Conservation (phyloP, 2,113 vertebrate genomes). For the Dissostichus mawsoni region DNA sequence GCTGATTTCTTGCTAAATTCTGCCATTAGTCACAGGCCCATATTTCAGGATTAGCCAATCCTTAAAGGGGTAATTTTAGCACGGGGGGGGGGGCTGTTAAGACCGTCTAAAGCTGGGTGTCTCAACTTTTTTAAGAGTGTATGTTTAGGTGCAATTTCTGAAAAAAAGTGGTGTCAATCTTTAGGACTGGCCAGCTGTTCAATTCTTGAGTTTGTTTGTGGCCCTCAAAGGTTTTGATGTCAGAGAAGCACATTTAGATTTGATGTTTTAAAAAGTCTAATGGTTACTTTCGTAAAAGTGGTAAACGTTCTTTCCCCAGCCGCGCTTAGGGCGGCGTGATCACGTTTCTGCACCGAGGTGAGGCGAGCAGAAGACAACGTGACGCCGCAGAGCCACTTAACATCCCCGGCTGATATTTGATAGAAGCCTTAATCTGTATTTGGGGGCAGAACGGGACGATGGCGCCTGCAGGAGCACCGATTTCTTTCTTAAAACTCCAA, state of each 20-base stretch:
- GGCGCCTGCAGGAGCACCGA: slow-evolving; percentile 67
- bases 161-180: slow-evolving; percentile 44
- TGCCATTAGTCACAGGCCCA: slow-evolving; percentile 96
- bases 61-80: slow-evolving; percentile 76
- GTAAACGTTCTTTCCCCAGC: not conserved
- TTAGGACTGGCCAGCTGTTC: slow-evolving; percentile 26
- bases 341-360: slow-evolving; percentile 66
- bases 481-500: slow-evolving; percentile 31
- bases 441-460: slow-evolving; percentile 71
- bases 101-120: slow-evolving; percentile 48
- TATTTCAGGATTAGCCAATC: slow-evolving; percentile 84
- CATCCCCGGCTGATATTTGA: slow-evolving; percentile 70
- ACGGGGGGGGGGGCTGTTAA: slow-evolving; percentile 11
- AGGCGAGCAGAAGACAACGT: slow-evolving; percentile 52
- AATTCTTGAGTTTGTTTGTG: slow-evolving; percentile 39
- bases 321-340: slow-evolving; percentile 46
- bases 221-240: slow-evolving; percentile 52
- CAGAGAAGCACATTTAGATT: slow-evolving; percentile 12
- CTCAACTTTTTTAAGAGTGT: slow-evolving; percentile 64
- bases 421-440: slow-evolving; percentile 81
- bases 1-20: slow-evolving; percentile 99
- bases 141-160: slow-evolving; percentile 67
- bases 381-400: slow-evolving; percentile 72
- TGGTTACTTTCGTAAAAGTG: slow-evolving; percentile 65
- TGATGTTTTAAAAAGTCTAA: slow-evolving; percentile 72